phyloP scores from a whole-genome alignment of 2,797 vertebrate genomes.

The Helicolenus hilgendorfi region DNA sequence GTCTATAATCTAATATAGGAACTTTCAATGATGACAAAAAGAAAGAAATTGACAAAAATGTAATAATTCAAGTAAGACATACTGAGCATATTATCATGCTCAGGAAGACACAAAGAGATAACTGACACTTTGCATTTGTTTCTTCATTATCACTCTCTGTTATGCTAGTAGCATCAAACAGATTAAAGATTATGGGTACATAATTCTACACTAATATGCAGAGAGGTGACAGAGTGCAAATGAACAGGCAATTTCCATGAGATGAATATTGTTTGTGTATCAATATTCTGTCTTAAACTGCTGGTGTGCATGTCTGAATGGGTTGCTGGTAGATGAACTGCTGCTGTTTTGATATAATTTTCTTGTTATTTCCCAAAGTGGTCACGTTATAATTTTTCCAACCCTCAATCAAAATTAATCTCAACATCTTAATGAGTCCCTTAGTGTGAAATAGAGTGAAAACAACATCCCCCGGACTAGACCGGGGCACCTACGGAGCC shows the following conservation, averaged over 20 bases:
- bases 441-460: slow-evolving; percentile 56
- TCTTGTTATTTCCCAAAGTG: slow-evolving; percentile 25
- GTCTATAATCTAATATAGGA: not conserved
- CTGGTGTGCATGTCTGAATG: not conserved
- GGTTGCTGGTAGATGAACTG: not conserved
- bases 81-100: not conserved
- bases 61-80: not conserved
- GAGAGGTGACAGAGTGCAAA: not conserved
- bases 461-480: slow-evolving; percentile 23
- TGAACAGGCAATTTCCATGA: not conserved
- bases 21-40: not conserved
- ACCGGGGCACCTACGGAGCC: not conserved
- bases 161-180: not conserved
- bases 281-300: not conserved
- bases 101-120: not conserved
- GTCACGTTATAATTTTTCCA: slow-evolving; percentile 29
- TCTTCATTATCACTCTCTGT: not conserved
- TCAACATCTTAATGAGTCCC: slow-evolving; percentile 53
- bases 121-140: not conserved
- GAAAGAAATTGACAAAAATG: not conserved
- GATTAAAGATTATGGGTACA: not conserved
- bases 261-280: not conserved
- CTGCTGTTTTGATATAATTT: slow-evolving; percentile 11
- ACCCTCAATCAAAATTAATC: slow-evolving; percentile 55
- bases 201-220: not conserved